These are phyloP conservation scores for Coranthus polyacanthus DNA, from an alignment of 2,797 vertebrate species.

Conservation along the genomic window DNA sequence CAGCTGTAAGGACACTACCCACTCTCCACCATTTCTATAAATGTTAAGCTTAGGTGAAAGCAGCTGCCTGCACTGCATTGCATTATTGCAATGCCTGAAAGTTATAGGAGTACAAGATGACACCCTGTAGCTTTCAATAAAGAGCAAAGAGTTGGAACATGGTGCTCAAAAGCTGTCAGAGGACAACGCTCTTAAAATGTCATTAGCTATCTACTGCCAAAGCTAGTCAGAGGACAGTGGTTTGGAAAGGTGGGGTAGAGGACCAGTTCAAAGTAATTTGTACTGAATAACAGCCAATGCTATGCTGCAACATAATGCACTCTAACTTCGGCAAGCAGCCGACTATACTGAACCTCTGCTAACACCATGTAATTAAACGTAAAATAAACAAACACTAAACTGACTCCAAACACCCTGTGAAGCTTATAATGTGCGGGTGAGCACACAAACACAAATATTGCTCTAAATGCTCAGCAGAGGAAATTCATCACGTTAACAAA, in stretches of 20 bases:
- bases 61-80: constrained; percentile 8
- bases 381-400: constrained; percentile 54
- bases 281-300: constrained; percentile 27
- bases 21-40: not conserved
- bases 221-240: constrained; percentile 24
- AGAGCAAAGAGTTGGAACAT: constrained; percentile 31
- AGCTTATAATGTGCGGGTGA: constrained; percentile 16
- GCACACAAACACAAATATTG: constrained; percentile 45
- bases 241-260: constrained; percentile 29
- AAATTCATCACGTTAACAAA: constrained; percentile 67
- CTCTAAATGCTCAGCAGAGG: constrained; percentile 27
- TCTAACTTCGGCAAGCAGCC: constrained; percentile 10
- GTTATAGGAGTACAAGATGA: constrained; percentile 21
- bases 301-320: not conserved
- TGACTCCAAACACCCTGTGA: constrained; percentile 21
- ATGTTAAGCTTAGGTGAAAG: not conserved
- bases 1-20: constrained; percentile 12
- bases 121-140: constrained; percentile 35
- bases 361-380: constrained; percentile 39
- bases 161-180: constrained; percentile 23
- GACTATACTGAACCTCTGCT: constrained; percentile 14
- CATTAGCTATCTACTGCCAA: constrained; percentile 50
- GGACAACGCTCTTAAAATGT: constrained; percentile 56
- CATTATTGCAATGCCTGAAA: constrained; percentile 22
- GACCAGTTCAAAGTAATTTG: constrained; percentile 28